Percentiles rank a stretch among this genome's conserved stretches.
These are phyloP conservation scores for Rhinoraja longicauda DNA, from an alignment of 2,797 vertebrate species.

Conservation along the genomic window DNA sequence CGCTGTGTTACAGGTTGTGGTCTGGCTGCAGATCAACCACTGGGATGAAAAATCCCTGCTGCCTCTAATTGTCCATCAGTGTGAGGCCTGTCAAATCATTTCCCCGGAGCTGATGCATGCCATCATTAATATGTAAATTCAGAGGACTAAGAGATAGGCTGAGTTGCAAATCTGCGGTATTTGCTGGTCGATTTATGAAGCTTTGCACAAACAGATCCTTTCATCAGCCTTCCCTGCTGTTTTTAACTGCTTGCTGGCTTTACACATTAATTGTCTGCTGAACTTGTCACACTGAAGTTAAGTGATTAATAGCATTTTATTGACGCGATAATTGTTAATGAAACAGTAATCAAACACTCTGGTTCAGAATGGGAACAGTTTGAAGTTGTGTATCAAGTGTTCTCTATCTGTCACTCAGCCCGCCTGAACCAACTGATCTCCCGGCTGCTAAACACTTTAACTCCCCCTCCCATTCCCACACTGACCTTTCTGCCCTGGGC, in stretches of 20 bases:
- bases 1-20: no score
- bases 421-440: background rate
- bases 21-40: background rate
- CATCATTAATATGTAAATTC: no score
- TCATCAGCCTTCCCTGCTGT: background rate
- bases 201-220: background rate
- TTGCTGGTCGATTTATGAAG: background rate
- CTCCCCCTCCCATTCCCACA: no score
- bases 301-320: background rate
- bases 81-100: background rate
- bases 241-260: no score
- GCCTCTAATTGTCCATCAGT: background rate
- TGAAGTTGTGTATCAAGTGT: background rate
- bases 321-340: background rate
- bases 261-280: no score
- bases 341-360: background rate
- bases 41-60: background rate
- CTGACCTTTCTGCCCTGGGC: no score
- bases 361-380: background rate
- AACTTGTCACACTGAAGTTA: no score
- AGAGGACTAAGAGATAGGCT: background rate
- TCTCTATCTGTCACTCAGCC: background rate
- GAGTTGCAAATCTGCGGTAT: background rate
- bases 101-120: no score
- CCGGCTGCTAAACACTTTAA: no score